Evolutionary conservation across 2,113 vertebrate species (phyloP).

Genomic region (Stictonetta naevosa): DNA sequence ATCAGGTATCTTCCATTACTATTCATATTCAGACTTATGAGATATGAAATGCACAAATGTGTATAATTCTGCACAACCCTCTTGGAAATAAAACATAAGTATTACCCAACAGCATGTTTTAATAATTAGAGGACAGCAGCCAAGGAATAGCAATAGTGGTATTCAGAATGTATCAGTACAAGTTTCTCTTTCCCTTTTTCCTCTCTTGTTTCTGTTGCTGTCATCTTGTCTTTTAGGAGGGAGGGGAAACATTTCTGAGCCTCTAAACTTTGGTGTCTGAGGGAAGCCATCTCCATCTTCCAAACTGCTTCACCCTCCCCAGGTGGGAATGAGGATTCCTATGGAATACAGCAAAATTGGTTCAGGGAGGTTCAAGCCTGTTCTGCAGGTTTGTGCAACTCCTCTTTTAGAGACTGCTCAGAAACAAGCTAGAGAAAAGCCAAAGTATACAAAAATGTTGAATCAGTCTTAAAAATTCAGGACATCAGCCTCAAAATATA

Average conservation of each 20-base stretch:
- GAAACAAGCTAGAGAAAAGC: not conserved
- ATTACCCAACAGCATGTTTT: slow-evolving; percentile 39
- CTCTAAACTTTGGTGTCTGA: not conserved
- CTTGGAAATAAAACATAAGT: not conserved
- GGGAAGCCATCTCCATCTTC: slow-evolving; percentile 3
- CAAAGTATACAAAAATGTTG: not conserved
- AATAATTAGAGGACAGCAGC: slow-evolving; percentile 45
- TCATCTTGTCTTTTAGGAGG: not conserved
- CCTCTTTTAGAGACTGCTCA: not conserved
- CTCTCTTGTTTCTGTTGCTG: slow-evolving; percentile 5
- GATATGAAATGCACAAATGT: slow-evolving; percentile 23
- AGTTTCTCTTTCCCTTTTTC: not conserved
- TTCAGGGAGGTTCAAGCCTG: not conserved
- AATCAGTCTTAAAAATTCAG: not conserved
- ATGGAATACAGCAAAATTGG: not conserved
- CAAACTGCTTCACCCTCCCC: not conserved
- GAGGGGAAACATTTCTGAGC: not conserved
- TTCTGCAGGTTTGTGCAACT: not conserved
- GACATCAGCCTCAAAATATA: not conserved
- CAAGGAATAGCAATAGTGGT: not conserved
- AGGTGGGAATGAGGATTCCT: not conserved
- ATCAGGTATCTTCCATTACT: not conserved
- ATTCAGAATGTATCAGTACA: not conserved
- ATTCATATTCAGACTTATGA: not conserved
- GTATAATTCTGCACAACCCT: slow-evolving; percentile 17